phyloP scores from a whole-genome alignment of 2,797 vertebrate genomes.

The Xiphorhynchus erythropygius region DNA sequence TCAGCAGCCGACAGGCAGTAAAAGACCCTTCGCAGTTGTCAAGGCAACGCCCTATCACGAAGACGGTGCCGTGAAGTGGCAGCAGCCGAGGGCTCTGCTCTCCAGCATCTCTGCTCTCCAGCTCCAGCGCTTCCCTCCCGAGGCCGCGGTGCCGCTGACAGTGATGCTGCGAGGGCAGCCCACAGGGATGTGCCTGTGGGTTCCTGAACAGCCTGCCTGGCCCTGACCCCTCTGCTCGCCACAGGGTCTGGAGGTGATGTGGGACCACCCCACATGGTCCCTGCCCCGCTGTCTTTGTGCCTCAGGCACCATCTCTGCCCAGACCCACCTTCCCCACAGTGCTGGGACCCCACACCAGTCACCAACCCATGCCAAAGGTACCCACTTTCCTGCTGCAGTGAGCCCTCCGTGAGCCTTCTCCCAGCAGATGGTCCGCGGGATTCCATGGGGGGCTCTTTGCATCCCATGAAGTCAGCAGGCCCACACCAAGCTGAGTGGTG shows the following conservation, averaged over 20 bases:
- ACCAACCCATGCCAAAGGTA: background rate
- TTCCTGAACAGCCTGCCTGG: background rate
- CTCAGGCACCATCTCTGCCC: background rate
- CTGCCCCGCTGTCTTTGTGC: background rate
- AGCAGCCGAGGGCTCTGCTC: slow-evolving; percentile 53
- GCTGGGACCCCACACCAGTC: fast-evolving
- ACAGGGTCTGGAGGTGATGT: fast-evolving
- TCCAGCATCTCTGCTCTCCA: background rate
- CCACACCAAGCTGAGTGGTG: background rate
- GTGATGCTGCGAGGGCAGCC: background rate
- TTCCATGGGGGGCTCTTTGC: fast-evolving
- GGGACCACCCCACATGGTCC: background rate
- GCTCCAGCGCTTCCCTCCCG: background rate
- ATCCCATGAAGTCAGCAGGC: background rate
- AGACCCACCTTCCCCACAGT: fast-evolving
- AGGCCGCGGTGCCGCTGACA: background rate
- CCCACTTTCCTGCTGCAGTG: background rate
- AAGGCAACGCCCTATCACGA: slow-evolving; percentile 50
- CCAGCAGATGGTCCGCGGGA: background rate
- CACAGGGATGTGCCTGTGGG: background rate
- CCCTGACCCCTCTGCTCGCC: fast-evolving
- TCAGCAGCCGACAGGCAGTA: slow-evolving; percentile 59
- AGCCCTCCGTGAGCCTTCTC: background rate
- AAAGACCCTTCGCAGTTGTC: slow-evolving; percentile 68
- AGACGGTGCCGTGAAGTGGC: slow-evolving; percentile 49